phyloP scores from a whole-genome alignment of 2,113 vertebrate genomes.

The Perca fluviatilis region DNA sequence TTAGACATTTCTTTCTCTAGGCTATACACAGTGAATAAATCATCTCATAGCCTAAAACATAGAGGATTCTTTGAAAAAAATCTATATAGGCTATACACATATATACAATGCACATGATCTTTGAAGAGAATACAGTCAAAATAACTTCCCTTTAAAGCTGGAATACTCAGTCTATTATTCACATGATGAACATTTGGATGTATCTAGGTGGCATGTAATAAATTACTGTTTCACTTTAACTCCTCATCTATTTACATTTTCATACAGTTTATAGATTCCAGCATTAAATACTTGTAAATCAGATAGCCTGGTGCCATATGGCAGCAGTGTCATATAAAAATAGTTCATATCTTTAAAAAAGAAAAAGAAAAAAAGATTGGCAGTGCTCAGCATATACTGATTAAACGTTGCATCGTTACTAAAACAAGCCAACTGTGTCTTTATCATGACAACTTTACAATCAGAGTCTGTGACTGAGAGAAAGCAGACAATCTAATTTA shows the following conservation, averaged over 20 bases:
- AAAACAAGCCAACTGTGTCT: slow-evolving; percentile 60
- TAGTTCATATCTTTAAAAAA: slow-evolving; percentile 70
- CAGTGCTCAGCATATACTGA: slow-evolving; percentile 89
- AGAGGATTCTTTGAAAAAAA: slow-evolving; percentile 87
- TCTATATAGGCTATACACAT: slow-evolving; percentile 91
- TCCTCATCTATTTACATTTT: slow-evolving; percentile 39
- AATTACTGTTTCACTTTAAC: slow-evolving; percentile 86
- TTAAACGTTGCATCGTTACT: slow-evolving; percentile 87
- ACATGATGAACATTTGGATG: slow-evolving; percentile 77
- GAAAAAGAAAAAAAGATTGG: slow-evolving; percentile 82
- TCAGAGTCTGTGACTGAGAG: slow-evolving; percentile 51
- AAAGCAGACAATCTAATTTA: slow-evolving; percentile 40
- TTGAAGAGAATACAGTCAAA: slow-evolving; percentile 78
- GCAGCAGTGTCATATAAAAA: slow-evolving; percentile 84
- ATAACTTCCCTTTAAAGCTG: slow-evolving; percentile 88
- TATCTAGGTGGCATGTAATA: slow-evolving; percentile 86
- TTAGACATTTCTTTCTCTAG: slow-evolving; percentile 90
- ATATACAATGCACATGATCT: slow-evolving; percentile 89
- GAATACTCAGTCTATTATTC: slow-evolving; percentile 83
- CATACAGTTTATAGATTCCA: slow-evolving; percentile 90
- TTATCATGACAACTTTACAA: slow-evolving; percentile 32
- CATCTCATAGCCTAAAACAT: slow-evolving; percentile 90
- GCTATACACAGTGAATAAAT: slow-evolving; percentile 90
- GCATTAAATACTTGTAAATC: slow-evolving; percentile 93
- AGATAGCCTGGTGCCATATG: slow-evolving; percentile 86